These are phyloP conservation scores for Parasteatoda lunata DNA, from an alignment of 2,888 invertebrate species.

Conservation along the genomic window DNA sequence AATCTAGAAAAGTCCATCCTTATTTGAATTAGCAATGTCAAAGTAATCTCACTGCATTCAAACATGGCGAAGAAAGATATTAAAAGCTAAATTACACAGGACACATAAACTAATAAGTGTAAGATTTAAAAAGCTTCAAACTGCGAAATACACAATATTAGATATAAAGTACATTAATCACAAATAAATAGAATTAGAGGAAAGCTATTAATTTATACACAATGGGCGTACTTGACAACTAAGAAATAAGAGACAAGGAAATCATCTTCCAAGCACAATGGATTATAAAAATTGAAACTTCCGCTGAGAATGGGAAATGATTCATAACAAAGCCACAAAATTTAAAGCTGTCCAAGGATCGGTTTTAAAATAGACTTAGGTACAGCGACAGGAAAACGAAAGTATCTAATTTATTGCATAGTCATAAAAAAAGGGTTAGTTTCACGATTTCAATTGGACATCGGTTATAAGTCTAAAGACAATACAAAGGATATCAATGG, in stretches of 20 bases:
- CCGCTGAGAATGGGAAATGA: background rate
- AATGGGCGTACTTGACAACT: background rate
- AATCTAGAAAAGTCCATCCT: no score
- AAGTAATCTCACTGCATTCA: no score
- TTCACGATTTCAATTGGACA: background rate
- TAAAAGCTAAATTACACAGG: no score
- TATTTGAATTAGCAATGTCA: no score
- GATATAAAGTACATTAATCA: background rate
- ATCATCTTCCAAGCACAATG: constrained; percentile 16
- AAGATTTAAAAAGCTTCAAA: no score
- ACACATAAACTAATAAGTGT: no score
- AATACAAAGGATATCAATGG: no score
- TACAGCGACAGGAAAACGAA: background rate
- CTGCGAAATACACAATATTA: no score
- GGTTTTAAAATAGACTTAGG: background rate
- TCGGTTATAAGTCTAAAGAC: no score
- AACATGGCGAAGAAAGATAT: no score
- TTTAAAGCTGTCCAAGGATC: background rate
- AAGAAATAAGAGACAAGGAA: constrained; percentile 6
- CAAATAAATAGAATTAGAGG: background rate
- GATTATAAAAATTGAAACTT: constrained; percentile 17
- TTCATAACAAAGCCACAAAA: background rate
- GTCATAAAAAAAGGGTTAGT: background rate
- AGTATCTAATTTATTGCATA: background rate
- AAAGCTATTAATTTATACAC: constrained; percentile 5